Evolutionary conservation across 2,113 vertebrate genomes (phyloP).

Genomic region (Siniperca chuatsi): DNA sequence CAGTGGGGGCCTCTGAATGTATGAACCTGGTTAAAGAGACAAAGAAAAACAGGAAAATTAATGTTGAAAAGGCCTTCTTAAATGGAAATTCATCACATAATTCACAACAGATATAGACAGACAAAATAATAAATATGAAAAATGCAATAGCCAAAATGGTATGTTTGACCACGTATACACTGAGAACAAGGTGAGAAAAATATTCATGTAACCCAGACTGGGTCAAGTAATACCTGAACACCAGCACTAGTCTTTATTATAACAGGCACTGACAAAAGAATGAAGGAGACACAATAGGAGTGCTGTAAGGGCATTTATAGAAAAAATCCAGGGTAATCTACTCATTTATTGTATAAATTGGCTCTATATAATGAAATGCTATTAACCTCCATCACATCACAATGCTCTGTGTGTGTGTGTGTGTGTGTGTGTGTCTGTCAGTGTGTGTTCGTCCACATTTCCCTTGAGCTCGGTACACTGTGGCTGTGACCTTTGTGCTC

Average conservation of each 20-base stretch:
- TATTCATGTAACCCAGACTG: background rate
- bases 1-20: conserved; percentile 98
- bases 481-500: conserved; percentile 42
- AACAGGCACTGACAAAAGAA: conserved; percentile 15
- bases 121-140: background rate
- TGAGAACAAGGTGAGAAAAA: conserved; percentile 9
- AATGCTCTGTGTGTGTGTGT: conserved; percentile 18
- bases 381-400: conserved; percentile 44
- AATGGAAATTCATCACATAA: background rate
- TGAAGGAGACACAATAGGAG: conserved; percentile 31
- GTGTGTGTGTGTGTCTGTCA: background rate
- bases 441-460: conserved; percentile 21
- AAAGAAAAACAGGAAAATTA: background rate
- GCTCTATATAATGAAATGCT: conserved; percentile 56
- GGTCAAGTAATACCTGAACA: conserved; percentile 14
- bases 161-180: background rate
- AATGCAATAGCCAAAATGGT: background rate
- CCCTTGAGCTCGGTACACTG: conserved; percentile 15
- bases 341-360: conserved; percentile 48
- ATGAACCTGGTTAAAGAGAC: conserved; percentile 87
- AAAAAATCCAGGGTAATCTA: conserved; percentile 18
- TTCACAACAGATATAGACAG: background rate
- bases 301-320: conserved; percentile 25
- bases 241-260: conserved; percentile 11
- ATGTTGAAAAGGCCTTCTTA: background rate